Conservation (phyloP, 2,113 vertebrate species). For the Pomatostomus ruficeps region DNA sequence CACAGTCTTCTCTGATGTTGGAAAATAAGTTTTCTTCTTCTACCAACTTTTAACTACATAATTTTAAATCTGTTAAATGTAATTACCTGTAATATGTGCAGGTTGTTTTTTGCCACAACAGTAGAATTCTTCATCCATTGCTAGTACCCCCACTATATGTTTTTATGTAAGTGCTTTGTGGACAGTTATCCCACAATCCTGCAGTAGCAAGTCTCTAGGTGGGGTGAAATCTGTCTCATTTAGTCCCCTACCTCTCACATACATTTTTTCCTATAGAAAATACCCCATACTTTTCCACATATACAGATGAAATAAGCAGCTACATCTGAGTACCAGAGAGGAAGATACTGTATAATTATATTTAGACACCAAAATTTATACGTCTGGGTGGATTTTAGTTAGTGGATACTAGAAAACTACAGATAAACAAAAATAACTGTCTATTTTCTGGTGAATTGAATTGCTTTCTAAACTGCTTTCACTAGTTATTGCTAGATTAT, state of each 20-base stretch:
- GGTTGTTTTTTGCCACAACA: background rate
- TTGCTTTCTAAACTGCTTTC: background rate
- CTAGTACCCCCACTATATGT: background rate
- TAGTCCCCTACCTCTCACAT: background rate
- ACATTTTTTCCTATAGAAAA: background rate
- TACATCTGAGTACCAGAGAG: background rate
- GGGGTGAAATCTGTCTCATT: background rate
- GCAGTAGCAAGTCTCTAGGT: background rate
- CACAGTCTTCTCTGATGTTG: background rate
- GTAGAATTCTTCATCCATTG: background rate
- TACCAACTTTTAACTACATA: background rate
- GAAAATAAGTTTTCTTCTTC: background rate
- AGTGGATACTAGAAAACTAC: background rate
- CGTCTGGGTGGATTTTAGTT: background rate
- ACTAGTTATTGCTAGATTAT: background rate
- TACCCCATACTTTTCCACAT: background rate
- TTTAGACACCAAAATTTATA: background rate
- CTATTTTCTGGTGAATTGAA: background rate
- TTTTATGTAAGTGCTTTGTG: background rate
- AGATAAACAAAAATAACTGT: background rate
- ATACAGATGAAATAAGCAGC: background rate
- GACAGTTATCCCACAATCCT: background rate
- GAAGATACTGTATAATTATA: background rate
- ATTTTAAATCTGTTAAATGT: background rate
- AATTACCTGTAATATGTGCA: background rate